Conservation (phyloP, 2,797 vertebrate genomes). For the Argya squamiceps region DNA sequence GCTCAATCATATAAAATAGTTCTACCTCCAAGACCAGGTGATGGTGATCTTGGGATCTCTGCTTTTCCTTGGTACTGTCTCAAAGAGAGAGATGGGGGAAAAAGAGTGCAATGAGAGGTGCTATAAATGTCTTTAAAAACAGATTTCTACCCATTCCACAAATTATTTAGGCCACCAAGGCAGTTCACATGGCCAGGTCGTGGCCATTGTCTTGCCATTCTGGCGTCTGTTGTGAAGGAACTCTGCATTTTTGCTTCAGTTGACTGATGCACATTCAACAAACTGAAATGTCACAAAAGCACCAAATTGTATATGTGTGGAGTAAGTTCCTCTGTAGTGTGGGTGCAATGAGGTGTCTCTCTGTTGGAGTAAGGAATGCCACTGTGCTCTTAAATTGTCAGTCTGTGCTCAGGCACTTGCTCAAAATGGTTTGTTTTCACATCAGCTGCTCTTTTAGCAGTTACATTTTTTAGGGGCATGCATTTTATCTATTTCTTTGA, state of each 20-base stretch:
- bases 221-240: neutral
- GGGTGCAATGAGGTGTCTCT: neutral
- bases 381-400: fast-evolving
- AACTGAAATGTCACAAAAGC: neutral
- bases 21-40: neutral
- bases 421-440: neutral
- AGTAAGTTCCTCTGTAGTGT: neutral
- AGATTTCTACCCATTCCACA: neutral
- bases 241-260: neutral
- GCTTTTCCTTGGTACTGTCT: neutral
- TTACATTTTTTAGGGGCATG: neutral
- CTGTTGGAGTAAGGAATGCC: neutral
- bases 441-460: neutral
- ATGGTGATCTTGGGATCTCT: neutral
- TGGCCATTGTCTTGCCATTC: neutral
- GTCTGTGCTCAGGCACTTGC: neutral
- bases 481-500: neutral
- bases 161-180: neutral
- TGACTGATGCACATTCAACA: neutral
- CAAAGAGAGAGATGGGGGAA: neutral
- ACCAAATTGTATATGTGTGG: neutral
- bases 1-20: neutral
- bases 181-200: fast-evolving
- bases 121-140: neutral
- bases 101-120: neutral